A percentile compares a stretch with the other conserved stretches of the same genome.
Evolutionary conservation across 2,797 vertebrate species (phyloP).

Genomic region (Falco naumanni): DNA sequence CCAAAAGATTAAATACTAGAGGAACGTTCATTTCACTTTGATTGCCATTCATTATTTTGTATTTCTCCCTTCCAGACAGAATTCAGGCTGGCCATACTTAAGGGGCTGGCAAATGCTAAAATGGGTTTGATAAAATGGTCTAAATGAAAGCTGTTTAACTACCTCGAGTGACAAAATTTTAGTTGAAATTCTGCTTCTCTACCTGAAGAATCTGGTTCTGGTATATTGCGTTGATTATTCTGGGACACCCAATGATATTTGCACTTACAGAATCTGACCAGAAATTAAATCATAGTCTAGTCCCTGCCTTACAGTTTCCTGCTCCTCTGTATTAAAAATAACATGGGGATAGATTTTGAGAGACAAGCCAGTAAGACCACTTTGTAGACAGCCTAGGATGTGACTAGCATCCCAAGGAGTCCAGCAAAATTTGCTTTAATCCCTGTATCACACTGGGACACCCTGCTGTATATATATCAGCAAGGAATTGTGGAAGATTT

Average conservation of each 20-base stretch:
- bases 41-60: neutral
- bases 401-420: neutral
- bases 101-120: neutral
- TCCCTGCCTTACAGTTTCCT: neutral
- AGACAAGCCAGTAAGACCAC: neutral
- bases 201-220: neutral
- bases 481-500: neutral
- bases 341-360: neutral
- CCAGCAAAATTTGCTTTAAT: neutral
- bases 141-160: neutral
- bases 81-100: neutral
- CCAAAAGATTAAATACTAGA: slow-evolving; percentile 2
- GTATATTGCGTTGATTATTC: neutral
- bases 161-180: neutral
- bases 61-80: neutral
- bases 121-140: neutral
- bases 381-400: neutral
- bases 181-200: neutral
- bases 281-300: neutral
- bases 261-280: neutral
- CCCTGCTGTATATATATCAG: neutral
- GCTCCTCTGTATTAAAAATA: neutral
- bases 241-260: neutral
- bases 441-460: neutral
- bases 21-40: neutral